These are phyloP conservation scores for Pogonocherus hispidulus DNA, from an alignment of 2,888 invertebrate genomes.

Conservation along the genomic window DNA sequence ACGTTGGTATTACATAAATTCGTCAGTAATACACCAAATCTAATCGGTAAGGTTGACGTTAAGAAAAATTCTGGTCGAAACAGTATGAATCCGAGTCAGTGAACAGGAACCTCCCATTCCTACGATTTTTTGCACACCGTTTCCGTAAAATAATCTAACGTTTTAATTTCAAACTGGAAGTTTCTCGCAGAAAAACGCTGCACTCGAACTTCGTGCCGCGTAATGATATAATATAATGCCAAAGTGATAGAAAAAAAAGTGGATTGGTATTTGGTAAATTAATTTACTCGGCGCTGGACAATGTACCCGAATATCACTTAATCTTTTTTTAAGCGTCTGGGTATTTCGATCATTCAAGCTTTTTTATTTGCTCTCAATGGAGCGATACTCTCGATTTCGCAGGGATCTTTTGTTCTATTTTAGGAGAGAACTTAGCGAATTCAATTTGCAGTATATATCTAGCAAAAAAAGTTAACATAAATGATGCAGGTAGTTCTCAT, in stretches of 20 bases:
- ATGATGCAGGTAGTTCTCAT: too few relatives aligned
- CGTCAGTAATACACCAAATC: not conserved
- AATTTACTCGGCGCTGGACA: not conserved
- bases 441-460: not conserved
- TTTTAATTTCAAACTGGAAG: not conserved
- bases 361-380: not conserved
- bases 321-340: not conserved
- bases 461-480: not conserved
- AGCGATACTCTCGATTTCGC: not conserved
- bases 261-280: not conserved
- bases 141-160: constrained; percentile 1
- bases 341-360: not conserved
- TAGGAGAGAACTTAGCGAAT: not conserved
- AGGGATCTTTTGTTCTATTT: constrained; percentile 1
- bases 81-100: not conserved
- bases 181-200: not conserved
- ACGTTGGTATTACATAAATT: not conserved
- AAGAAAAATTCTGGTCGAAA: not conserved
- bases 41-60: not conserved
- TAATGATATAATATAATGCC: not conserved
- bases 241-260: not conserved
- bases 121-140: not conserved
- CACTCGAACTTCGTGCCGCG: not conserved
- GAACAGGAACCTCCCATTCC: not conserved
- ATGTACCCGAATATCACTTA: constrained; percentile 2